Base-by-base conservation (phyloP, 2,888 invertebrate species). In the Hemistola chrysoprasaria region DNA sequence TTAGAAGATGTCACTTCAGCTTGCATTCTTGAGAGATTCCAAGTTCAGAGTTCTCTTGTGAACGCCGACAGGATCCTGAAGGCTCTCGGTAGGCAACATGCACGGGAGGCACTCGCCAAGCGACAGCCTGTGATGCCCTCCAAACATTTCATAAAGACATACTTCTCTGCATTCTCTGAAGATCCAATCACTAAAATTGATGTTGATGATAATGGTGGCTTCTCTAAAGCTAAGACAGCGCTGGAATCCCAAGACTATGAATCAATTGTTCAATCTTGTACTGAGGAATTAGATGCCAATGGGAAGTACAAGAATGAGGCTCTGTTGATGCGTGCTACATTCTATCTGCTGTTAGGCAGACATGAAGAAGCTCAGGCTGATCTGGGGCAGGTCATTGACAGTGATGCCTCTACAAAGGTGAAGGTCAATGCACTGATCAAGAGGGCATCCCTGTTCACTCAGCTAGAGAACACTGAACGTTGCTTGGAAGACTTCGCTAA, bases 1-100 rank as follows among this genome's bases (percentile, higher is more conserved):
- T 82, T 98, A 34, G 97, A 98, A 87, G 98, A 98, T 89, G 93
- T 97, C 0, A 98, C 98, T 0, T 95, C 97, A 11, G 95, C 96
- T 8, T 98, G 98, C 71, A 94, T 98, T 56, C 85, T 98, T 49
- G 98, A 98, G 84, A 92, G 92, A 58, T 98, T 98, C 82, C 92
- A 93, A 65, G 97, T 96, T 68, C 94, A 93, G 59, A 92, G 90
- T 48, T 94, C 95, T 10, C 86, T 98, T 11, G 85, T 93, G 42
- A 94, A 94, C 83, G 97, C 98, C 11, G 98, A 98, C 79, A 91
- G 95, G 36, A 93, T 98, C 36, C 89, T 98, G 6, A 97, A 97
- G 74, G 93, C 95, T 53, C 91, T 96, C 45, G 95, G 96, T 73
- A 69, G 87, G 36, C 88, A 89, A 49, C 95, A 95, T 68, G 95